phyloP scores from a whole-genome alignment of 2,888 invertebrate species.

The Drosophila algonquin region DNA sequence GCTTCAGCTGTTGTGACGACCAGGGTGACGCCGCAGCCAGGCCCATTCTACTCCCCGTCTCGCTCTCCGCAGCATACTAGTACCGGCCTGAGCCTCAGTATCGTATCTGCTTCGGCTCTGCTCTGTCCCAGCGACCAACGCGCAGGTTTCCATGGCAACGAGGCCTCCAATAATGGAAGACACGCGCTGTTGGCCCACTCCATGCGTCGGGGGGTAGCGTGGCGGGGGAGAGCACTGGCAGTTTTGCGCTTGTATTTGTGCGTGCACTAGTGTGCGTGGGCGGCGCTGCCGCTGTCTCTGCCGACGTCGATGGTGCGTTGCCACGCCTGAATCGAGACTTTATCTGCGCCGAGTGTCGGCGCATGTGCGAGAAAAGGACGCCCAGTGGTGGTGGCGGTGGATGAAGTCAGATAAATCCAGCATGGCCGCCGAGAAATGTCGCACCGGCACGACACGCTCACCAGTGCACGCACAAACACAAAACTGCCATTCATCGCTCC shows the following conservation, averaged over 20 bases:
- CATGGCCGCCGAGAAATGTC: slow-evolving; percentile 76
- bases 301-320: slow-evolving; percentile 48
- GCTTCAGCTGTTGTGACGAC: slow-evolving; percentile 1
- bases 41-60: not conserved
- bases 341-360: slow-evolving; percentile 31
- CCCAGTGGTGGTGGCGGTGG: slow-evolving; percentile 40
- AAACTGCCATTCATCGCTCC: not conserved
- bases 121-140: slow-evolving; percentile 16
- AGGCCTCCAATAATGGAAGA: slow-evolving; percentile 61
- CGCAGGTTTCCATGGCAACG: slow-evolving; percentile 60
- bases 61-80: not conserved
- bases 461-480: slow-evolving; percentile 2
- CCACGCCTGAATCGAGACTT: slow-evolving; percentile 64
- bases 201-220: not conserved
- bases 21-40: not conserved
- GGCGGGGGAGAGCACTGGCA: not conserved
- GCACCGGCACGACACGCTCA: slow-evolving; percentile 14
- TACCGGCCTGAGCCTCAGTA: not conserved
- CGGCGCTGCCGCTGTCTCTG: slow-evolving; percentile 46
- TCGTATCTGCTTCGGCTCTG: not conserved
- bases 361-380: slow-evolving; percentile 74
- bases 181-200: slow-evolving; percentile 62
- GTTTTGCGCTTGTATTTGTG: slow-evolving; percentile 55
- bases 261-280: slow-evolving; percentile 62
- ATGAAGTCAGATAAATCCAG: slow-evolving; percentile 77